Percentiles rank a stretch among this genome's conserved stretches.
phyloP scores from a whole-genome alignment of 2,113 vertebrate species.

The Ameiurus melas region DNA sequence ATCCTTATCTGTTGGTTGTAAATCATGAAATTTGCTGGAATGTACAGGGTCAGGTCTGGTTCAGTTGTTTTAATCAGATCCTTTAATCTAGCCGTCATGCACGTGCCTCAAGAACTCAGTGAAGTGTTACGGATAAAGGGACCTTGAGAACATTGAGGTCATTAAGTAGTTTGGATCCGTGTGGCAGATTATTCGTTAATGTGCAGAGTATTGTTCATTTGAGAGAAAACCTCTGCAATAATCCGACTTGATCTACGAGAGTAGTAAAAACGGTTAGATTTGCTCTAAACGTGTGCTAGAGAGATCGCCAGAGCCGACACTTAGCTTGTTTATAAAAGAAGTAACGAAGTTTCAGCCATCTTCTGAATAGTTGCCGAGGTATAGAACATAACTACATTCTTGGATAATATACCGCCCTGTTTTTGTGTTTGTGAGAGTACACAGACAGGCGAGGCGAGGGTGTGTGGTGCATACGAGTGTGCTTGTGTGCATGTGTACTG shows the following conservation, averaged over 20 bases:
- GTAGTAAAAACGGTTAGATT: slow-evolving; percentile 19
- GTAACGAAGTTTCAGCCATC: neutral
- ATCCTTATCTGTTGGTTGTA: slow-evolving; percentile 5
- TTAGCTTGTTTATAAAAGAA: neutral
- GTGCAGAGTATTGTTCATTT: neutral
- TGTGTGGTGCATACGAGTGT: slow-evolving; percentile 23
- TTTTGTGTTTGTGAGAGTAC: neutral
- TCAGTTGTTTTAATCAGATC: slow-evolving; percentile 34
- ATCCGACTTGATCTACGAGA: slow-evolving; percentile 1
- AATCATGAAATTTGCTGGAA: slow-evolving; percentile 9
- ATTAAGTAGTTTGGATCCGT: neutral
- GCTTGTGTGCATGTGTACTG: slow-evolving; percentile 43
- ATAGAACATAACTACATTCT: neutral
- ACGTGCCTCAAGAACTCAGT: slow-evolving; percentile 13
- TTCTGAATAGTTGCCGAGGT: neutral
- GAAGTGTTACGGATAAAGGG: slow-evolving; percentile 27
- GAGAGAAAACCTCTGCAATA: slow-evolving; percentile 7
- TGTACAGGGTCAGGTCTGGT: slow-evolving; percentile 18
- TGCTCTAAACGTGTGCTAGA: neutral
- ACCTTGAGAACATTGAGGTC: slow-evolving; percentile 13
- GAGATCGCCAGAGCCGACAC: neutral
- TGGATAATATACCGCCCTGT: neutral
- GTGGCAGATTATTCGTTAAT: neutral
- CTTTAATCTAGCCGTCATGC: slow-evolving; percentile 14
- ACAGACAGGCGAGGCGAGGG: slow-evolving; percentile 14